Evolutionary conservation across 2,888 invertebrate genomes (phyloP), one percentile per base, ranked within the genome.

Genomic region (Drosophila prostipennis): DNA sequence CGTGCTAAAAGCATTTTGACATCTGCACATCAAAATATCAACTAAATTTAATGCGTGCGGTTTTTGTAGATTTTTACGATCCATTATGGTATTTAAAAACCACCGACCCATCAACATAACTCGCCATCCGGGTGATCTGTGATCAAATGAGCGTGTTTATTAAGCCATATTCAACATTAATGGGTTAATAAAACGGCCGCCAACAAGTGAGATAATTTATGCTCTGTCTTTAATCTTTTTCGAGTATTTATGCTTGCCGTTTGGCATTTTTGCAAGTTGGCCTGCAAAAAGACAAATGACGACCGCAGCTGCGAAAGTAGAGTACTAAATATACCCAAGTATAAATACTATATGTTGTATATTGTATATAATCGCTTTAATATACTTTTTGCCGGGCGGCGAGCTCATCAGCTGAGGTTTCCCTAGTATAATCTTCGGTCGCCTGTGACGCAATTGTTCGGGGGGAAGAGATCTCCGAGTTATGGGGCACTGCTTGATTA

Each of bases 1-100:
- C 1, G 26, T 5, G 26, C 26, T 82, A 84, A 87, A 83, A 87
- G 85, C 80, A 58, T 84, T 88, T 68, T 86, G 87, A 88, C 88
- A 86, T 68, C 57, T 29, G 72, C 72, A 52, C 72, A 74, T 80
- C 76, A 78, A 72, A 74, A 85, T 55, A 57, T 55, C 46, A 53
- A 59, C 55, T 34, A 34, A 58, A 51, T 55, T 68, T 39, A 26
- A 71, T 64, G 63, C 56, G 51, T 56, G 56, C 59, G 56, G 16
- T 19, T 64, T 61, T 26, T 36, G 2, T 45, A 32, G 16, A 11
- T 40, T 72, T 72, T 77, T 57, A 75, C 51, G 72, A 67, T 53
- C 51, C 36, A 58, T 54, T 63, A 63, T 40, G 67, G 56, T 52
- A 19, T 55, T 72, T 72, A 72, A 79, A 49, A 76, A 53, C 13